Conservation (phyloP, 2,888 invertebrate species). For the Plemyria rubiginata region DNA sequence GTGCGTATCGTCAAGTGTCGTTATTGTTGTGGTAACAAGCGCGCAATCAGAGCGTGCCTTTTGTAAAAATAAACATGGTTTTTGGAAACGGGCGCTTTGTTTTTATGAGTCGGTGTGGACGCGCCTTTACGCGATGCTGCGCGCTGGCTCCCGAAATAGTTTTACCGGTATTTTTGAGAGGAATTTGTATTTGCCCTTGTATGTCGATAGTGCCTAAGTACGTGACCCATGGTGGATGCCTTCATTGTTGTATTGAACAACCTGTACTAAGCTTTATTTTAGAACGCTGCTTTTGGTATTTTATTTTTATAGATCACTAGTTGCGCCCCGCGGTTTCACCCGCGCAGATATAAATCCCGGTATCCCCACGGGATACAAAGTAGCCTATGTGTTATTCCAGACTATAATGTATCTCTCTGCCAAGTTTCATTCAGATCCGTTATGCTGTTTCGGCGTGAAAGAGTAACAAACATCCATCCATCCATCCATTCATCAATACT, state of each 20-base stretch:
- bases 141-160: constrained; percentile 15
- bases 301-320: too few species aligned
- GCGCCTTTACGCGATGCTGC: constrained; percentile 33
- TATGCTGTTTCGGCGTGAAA: too few species aligned
- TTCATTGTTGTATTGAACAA: not conserved
- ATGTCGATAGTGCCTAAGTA: not conserved
- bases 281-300: not conserved
- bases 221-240: not conserved
- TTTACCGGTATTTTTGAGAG: constrained; percentile 21
- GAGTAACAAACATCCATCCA: too few species aligned
- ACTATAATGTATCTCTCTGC: too few species aligned
- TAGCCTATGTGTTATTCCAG: too few species aligned
- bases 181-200: constrained; percentile 10
- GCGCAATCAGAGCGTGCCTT: constrained; percentile 52
- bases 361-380: too few species aligned
- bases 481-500: too few species aligned
- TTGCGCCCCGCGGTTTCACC: too few species aligned
- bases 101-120: constrained; percentile 33
- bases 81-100: constrained; percentile 40
- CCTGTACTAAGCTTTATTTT: not conserved
- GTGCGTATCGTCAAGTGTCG: constrained; percentile 40
- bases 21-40: constrained; percentile 56
- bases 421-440: too few species aligned
- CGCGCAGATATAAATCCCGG: too few species aligned
- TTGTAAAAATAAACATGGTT: constrained; percentile 49